Base-by-base conservation (phyloP, 2,797 vertebrate genomes). In the Esox masquinongy region DNA sequence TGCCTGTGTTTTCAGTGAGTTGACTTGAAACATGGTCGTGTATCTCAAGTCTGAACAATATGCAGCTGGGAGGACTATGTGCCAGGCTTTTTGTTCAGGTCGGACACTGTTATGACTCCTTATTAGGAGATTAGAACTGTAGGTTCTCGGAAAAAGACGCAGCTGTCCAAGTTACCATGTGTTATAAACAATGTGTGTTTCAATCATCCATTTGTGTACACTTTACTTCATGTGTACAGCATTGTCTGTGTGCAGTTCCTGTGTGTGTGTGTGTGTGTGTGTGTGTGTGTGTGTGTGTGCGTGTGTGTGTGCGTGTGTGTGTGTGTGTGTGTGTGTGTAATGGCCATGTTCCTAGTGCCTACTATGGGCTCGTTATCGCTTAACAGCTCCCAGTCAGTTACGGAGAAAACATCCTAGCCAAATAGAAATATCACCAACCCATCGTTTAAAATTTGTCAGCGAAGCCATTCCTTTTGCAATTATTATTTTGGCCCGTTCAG, bases 391-490 rank as follows among this genome's bases (percentile, higher is more conserved):
- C 66, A 3, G 5, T 53, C 36, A 70, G 29, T 71, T 64, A 83
- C 70, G 61, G 16, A 16, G 8, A 24, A 78, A 72, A 53, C 68
- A 66, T 12, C 79, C 73, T 22, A 61, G 19, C 77, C 26, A 77
- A 81, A 84, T 85, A 70, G 51, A 83, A 89, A 89, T 82, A 83
- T 79, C 75, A 36, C 78, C 74, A 43, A 36, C 9, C 61, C 0
- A 17, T 85, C 71, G 51, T 74, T 56, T 84, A 85, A 64, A 6
- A 5, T 11, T 26, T 14, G 31, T 71, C 67, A 53, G 61, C 50
- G 67, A 74, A 47, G 78, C 67, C 70, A 2, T 66, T 71, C 68
- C 17, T 19, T 50, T 5, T 72, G 14, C 19, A 34, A 4, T 1
- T 0, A 0, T 34, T 26, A 47, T 76, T 74, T 77, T 51, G 70